Percentiles rank a stretch among this genome's conserved stretches.
phyloP scores from a whole-genome alignment of 2,888 invertebrate genomes.

The Gymnocheta viridis region DNA sequence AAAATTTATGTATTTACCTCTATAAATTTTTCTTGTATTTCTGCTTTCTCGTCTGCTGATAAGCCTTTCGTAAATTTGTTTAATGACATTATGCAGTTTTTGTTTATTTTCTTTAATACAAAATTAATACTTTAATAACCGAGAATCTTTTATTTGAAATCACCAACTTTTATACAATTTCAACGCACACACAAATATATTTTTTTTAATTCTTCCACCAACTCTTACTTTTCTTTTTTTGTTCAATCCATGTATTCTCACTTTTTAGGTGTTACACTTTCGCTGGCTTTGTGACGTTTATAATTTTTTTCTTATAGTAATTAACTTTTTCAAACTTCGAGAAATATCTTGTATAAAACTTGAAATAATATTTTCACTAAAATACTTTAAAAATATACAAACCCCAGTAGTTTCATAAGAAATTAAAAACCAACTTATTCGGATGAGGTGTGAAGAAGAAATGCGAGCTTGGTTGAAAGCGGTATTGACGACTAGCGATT shows the following conservation, averaged over 20 bases:
- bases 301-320: slow-evolving; percentile 6
- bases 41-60: slow-evolving; percentile 86
- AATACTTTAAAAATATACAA: slow-evolving; percentile 37
- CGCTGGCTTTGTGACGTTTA: slow-evolving; percentile 59
- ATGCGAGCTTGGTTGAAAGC: slow-evolving; percentile 52
- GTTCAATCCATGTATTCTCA: slow-evolving; percentile 55
- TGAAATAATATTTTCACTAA: slow-evolving; percentile 6
- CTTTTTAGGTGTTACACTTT: slow-evolving; percentile 54
- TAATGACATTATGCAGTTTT: slow-evolving; percentile 75
- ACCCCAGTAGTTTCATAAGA: slow-evolving; percentile 3
- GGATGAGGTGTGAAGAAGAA: slow-evolving; percentile 55
- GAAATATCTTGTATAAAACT: background rate
- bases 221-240: slow-evolving; percentile 43
- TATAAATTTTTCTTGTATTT: slow-evolving; percentile 89
- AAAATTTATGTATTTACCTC: slow-evolving; percentile 83
- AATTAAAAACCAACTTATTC: slow-evolving; percentile 53
- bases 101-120: slow-evolving; percentile 36
- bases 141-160: background rate
- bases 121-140: background rate
- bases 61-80: slow-evolving; percentile 81
- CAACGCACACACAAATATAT: slow-evolving; percentile 14
- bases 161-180: slow-evolving; percentile 31
- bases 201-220: slow-evolving; percentile 43
- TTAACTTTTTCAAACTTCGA: background rate
- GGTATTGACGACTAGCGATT: background rate